Evolutionary conservation across 2,888 invertebrate genomes (phyloP).

Genomic region (Drosophila kokeensis): DNA sequence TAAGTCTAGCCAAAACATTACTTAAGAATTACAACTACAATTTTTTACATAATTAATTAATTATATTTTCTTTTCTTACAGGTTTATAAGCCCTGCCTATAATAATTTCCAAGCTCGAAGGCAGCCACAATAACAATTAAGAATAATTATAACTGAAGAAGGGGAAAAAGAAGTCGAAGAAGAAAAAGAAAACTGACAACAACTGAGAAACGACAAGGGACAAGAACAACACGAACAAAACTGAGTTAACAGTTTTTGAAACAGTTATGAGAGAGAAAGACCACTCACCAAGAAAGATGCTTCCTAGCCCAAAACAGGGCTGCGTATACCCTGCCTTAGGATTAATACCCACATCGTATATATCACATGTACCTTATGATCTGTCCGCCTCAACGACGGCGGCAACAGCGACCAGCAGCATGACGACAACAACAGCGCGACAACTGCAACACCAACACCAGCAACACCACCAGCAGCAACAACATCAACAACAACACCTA

Average conservation of each 20-base stretch:
- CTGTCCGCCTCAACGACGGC: conserved; percentile 85
- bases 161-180: neutral
- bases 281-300: conserved; percentile 95
- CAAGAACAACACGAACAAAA: neutral
- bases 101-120: conserved; percentile 29
- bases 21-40: neutral
- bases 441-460: conserved; percentile 47
- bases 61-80: conserved; percentile 15
- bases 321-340: conserved; percentile 90
- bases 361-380: conserved; percentile 89
- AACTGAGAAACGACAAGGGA: neutral
- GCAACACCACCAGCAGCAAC: conserved; percentile 41
- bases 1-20: neutral
- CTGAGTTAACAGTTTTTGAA: conserved; percentile 31
- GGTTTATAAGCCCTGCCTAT: conserved; percentile 44
- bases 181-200: neutral
- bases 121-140: conserved; percentile 30
- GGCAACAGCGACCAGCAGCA: conserved; percentile 86
- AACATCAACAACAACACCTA: conserved; percentile 53
- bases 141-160: neutral
- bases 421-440: conserved; percentile 68
- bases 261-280: conserved; percentile 95
- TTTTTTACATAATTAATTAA: neutral
- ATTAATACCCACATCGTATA: conserved; percentile 86
- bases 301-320: conserved; percentile 90